Evolutionary conservation across 2,113 vertebrate genomes (phyloP), one percentile per base, ranked within the genome.

Genomic region (Microcebus lehilahytsara): DNA sequence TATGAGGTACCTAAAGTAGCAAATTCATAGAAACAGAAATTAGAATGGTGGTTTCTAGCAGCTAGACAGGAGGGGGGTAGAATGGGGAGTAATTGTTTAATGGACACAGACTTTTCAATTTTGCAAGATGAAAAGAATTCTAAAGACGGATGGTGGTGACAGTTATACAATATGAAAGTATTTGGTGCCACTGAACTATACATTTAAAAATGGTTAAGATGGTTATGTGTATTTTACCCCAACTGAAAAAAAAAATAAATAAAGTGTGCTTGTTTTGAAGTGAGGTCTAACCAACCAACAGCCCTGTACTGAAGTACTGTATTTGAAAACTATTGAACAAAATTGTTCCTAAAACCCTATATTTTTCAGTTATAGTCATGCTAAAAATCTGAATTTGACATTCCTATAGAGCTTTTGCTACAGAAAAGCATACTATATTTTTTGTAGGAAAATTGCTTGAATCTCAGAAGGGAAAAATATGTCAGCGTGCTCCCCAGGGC

Each of bases 351-450:
- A 67, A 75, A 69, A 56, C 40, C 32, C 64, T 62, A 72, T 30
- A 37, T 74, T 94, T 93, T 81, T 69, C 13, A 49, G 2, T 58
- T 80, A 84, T 40, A 77, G 46, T 90, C 23, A 22, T 91, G 46
- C 25, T 87, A 94, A 95, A 95, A 79, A 94, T 49, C 64, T 95
- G 51, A 94, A 89, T 25, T 80, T 91, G 37, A 49, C 9, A 46
- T 89, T 60, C 20, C 23, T 89, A 42, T 71, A 58, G 25, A 46
- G 16, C 3, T 49, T 67, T 88, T 71, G 12, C 58, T 72, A 71
- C 5, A 81, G 49, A 92, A 84, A 85, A 90, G 37, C 9, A 75
- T 17, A n/a, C 1, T 49, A n/a, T 17, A n/a, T 62, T 79, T 94
- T 51, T 37, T 40, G 83, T 81, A 67, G 25, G 27, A 89, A 96